A percentile compares a stretch with the other conserved stretches of the same genome.
These are phyloP conservation scores for Apoda limacodes DNA, from an alignment of 2,888 invertebrate genomes.

Conservation along the genomic window DNA sequence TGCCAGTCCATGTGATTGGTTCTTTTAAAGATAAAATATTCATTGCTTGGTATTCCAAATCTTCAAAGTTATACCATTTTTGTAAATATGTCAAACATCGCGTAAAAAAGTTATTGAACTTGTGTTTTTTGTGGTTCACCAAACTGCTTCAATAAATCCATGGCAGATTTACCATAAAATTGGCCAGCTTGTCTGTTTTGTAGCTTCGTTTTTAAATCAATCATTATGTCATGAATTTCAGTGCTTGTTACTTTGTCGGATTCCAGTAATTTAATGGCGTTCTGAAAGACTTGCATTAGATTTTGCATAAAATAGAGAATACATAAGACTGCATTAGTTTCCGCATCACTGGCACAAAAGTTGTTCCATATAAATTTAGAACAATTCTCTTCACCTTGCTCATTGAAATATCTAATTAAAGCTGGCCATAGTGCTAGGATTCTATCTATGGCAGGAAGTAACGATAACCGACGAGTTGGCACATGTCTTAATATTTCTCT, in stretches of 20 bases:
- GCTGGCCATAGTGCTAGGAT: constrained; percentile 10
- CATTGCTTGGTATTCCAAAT: constrained; percentile 6
- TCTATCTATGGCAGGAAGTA: constrained; percentile 13
- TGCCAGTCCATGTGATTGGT: constrained; percentile 7
- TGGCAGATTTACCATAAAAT: no score
- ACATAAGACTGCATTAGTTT: constrained; percentile 13
- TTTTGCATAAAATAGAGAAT: constrained; percentile 3
- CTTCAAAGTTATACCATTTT: no score
- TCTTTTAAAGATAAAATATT: constrained; percentile 8
- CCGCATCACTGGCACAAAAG: constrained; percentile 12
- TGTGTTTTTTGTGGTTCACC: constrained; percentile 17
- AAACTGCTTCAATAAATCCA: no score
- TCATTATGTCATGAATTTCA: constrained; percentile 17
- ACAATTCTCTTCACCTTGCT: constrained; percentile 14
- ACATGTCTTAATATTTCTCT: constrained; percentile 15
- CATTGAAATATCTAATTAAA: constrained; percentile 13
- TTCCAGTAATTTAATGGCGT: constrained; percentile 14
- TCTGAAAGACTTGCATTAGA: constrained; percentile 13
- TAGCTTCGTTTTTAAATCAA: constrained; percentile 14
- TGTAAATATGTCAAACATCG: constrained; percentile 10
- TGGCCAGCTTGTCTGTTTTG: no score
- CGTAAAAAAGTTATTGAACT: constrained; percentile 13
- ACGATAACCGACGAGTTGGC: constrained; percentile 14
- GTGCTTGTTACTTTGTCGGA: constrained; percentile 14
- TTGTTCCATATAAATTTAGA: constrained; percentile 11